Base-by-base conservation (phyloP, 2,113 vertebrate species). In the Calypte anna region DNA sequence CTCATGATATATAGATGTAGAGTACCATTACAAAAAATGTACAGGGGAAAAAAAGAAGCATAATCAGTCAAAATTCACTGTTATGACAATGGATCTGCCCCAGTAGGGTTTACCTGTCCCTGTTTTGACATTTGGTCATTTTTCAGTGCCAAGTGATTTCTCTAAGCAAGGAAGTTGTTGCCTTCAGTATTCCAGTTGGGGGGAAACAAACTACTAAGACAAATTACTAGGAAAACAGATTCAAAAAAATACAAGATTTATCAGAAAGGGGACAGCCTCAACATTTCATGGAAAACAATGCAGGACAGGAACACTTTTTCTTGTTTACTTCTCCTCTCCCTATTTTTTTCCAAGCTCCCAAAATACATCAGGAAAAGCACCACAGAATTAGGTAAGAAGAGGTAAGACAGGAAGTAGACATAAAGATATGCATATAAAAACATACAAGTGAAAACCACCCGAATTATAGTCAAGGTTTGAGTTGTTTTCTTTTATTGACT, bases 401-500 rank as follows among this genome's bases (percentile, higher is more conserved):
- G 17, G 36, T 54, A 66, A 79, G 78, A 89, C 33, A 82, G 30
- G 27, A 82, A 82, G 40, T 85, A 66, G 15, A 69, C 0, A 0
- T 50, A 86, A 85, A 92, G 63, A 83, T 85, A 91, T 43, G 66
- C 75, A 87, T 31, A 84, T 70, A 55, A 96, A 95, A 93, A 86
- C 72, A 82, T 8, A 38, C 28, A 73, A 74, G 22, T 64, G 54
- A 88, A 73, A 94, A 91, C 8, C 15, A 77, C 17, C 80, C 36
- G 79, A 79, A 92, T 61, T 59, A 82, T 67, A 84, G 73, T 90
- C 78, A 80, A 94, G 58, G 40, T 0, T 73, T 73, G 21, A 73
- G 50, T 33, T 87, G 12, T 59, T 92, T 94, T 93, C 30, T 91
- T 80, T 92, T 82, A 87, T 57, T 95, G 74, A 87, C 74, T 92